phyloP scores from a whole-genome alignment of 2,797 vertebrate species.

The Scomberomorus guttatus region DNA sequence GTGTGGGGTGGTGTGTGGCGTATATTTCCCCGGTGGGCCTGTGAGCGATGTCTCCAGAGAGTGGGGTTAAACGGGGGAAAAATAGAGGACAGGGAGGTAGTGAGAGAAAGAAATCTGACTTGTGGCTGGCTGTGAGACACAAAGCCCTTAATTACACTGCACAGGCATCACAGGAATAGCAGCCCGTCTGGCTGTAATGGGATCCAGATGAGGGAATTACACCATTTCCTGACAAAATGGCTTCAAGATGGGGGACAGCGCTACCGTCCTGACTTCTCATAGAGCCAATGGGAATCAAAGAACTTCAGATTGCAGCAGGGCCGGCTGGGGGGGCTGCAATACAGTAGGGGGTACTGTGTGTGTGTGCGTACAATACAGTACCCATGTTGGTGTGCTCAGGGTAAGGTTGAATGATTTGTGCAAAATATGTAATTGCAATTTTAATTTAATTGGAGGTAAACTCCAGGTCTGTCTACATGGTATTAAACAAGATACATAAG shows the following conservation, averaged over 20 bases:
- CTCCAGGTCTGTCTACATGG: background rate
- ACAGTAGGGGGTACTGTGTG: slow-evolving; percentile 26
- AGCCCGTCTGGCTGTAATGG: slow-evolving; percentile 79
- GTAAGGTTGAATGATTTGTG: background rate
- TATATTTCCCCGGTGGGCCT: slow-evolving; percentile 23
- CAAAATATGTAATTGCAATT: slow-evolving; percentile 15
- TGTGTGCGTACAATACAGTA: background rate
- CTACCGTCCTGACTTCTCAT: slow-evolving; percentile 80
- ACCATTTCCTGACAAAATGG: slow-evolving; percentile 84
- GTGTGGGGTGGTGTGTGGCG: background rate
- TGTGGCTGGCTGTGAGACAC: slow-evolving; percentile 74
- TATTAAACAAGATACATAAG: background rate
- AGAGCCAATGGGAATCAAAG: slow-evolving; percentile 64
- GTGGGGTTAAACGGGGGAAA: slow-evolving; percentile 40
- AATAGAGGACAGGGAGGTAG: slow-evolving; percentile 34
- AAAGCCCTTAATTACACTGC: slow-evolving; percentile 85
- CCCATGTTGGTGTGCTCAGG: background rate
- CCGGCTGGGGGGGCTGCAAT: background rate
- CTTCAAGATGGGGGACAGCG: slow-evolving; percentile 81
- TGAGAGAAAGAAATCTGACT: slow-evolving; percentile 59
- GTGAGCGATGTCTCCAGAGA: slow-evolving; percentile 33
- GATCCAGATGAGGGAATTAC: slow-evolving; percentile 88
- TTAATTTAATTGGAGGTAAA: background rate
- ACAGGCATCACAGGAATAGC: slow-evolving; percentile 78
- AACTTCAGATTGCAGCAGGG: slow-evolving; percentile 37